Evolutionary conservation across 1,140 invertebrate species (phyloP).

Genomic region (Contarinia nasturtii): DNA sequence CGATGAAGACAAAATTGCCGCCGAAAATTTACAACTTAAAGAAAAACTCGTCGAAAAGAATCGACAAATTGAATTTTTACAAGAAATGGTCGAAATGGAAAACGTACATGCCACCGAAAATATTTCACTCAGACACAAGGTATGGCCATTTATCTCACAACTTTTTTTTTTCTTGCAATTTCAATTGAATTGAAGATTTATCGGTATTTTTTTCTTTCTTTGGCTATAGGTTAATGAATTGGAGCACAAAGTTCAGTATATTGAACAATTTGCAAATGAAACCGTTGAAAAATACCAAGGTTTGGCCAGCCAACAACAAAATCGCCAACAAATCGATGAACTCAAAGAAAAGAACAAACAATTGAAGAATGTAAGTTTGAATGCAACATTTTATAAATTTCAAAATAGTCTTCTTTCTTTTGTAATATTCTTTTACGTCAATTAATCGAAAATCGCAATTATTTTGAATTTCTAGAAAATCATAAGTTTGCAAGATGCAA

Average conservation of each 20-base stretch:
- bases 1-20: neutral
- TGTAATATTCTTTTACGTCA: no score
- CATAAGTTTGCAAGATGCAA: neutral
- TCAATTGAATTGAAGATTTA: neutral
- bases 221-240: neutral
- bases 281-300: conserved; percentile 1
- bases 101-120: conserved; percentile 1
- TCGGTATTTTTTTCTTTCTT: neutral
- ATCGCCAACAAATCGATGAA: neutral
- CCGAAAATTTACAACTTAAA: conserved; percentile 1
- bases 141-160: neutral
- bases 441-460: no score
- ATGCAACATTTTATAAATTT: no score
- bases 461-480: conserved; percentile 1
- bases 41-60: conserved; percentile 1
- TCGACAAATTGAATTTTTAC: conserved; percentile 1
- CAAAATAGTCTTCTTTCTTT: no score
- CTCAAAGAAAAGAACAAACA: conserved; percentile 1
- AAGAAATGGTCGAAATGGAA: conserved; percentile 4
- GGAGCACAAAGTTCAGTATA: neutral
- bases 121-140: conserved; percentile 1
- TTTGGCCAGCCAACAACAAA: neutral
- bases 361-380: conserved; percentile 2
- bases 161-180: neutral
- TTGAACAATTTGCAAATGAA: conserved; percentile 1